Conservation (phyloP, 2,113 vertebrate species). For the Proteles cristata region DNA sequence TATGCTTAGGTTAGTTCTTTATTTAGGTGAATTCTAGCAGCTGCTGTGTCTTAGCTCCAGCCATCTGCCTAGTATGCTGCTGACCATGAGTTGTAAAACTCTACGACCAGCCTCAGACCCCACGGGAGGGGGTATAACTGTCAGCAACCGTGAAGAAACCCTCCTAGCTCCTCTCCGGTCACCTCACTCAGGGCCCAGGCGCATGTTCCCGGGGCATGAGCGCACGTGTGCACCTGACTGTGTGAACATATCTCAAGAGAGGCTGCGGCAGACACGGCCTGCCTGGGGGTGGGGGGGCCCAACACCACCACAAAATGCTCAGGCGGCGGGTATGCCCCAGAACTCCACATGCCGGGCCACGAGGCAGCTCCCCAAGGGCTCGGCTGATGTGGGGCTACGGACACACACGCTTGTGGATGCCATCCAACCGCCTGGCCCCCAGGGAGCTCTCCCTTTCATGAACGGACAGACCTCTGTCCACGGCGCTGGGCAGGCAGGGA, state of each 20-base stretch:
- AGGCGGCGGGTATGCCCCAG: fast-evolving
- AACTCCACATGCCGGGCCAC: fast-evolving
- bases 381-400: fast-evolving
- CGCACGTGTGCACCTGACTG: fast-evolving
- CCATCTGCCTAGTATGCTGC: not conserved
- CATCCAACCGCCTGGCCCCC: no score
- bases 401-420: no score
- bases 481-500: no score
- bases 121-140: fast-evolving
- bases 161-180: fast-evolving
- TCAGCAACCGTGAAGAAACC: not conserved
- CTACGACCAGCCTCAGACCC: not conserved
- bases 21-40: not conserved
- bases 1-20: not conserved
- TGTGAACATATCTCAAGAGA: fast-evolving
- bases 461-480: no score
- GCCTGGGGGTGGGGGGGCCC: fast-evolving
- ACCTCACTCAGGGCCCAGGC: not conserved
- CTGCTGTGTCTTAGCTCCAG: not conserved
- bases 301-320: not conserved
- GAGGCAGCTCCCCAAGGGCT: not conserved
- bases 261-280: not conserved
- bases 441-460: no score
- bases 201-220: fast-evolving
- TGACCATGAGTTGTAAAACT: not conserved